These are phyloP conservation scores for Pogona vitticeps DNA, from an alignment of 2,113 vertebrate genomes.

Conservation along the genomic window DNA sequence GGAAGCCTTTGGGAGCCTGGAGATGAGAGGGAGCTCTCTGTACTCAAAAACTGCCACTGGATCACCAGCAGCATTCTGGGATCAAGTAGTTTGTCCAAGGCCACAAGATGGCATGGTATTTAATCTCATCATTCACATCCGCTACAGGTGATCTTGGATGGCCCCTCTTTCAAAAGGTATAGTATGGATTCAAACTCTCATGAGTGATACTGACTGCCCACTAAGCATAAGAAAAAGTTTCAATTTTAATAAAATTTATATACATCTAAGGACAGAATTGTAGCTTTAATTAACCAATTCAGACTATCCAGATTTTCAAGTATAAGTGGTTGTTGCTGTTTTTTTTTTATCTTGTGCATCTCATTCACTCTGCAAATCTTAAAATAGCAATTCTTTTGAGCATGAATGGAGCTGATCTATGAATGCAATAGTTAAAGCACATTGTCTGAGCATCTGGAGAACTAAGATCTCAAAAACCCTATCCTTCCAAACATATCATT, in stretches of 20 bases:
- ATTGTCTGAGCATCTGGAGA: constrained; percentile 83
- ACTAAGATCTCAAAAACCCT: constrained; percentile 76
- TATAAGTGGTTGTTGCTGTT: constrained; percentile 53
- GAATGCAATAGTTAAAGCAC: constrained; percentile 74
- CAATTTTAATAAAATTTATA: neutral
- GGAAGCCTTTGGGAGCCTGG: too few species aligned
- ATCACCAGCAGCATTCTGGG: too few species aligned
- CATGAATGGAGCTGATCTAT: constrained; percentile 67
- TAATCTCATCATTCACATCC: too few species aligned
- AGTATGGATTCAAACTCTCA: too few species aligned
- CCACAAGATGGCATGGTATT: too few species aligned
- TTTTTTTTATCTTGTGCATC: constrained; percentile 62
- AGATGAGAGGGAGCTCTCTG: too few species aligned
- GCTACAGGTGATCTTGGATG: too few species aligned
- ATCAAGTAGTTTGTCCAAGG: too few species aligned
- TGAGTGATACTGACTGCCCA: too few species aligned
- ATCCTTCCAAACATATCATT: constrained; percentile 80
- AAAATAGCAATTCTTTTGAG: constrained; percentile 78
- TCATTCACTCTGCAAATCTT: constrained; percentile 78
- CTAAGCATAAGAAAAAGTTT: neutral
- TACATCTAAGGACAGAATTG: neutral
- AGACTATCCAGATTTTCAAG: constrained; percentile 75
- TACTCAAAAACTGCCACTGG: too few species aligned
- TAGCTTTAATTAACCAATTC: constrained; percentile 70
- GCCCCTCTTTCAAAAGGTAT: too few species aligned